Evolutionary conservation across 2,888 invertebrate genomes (phyloP).

Genomic region (Corythucha ciliata): DNA sequence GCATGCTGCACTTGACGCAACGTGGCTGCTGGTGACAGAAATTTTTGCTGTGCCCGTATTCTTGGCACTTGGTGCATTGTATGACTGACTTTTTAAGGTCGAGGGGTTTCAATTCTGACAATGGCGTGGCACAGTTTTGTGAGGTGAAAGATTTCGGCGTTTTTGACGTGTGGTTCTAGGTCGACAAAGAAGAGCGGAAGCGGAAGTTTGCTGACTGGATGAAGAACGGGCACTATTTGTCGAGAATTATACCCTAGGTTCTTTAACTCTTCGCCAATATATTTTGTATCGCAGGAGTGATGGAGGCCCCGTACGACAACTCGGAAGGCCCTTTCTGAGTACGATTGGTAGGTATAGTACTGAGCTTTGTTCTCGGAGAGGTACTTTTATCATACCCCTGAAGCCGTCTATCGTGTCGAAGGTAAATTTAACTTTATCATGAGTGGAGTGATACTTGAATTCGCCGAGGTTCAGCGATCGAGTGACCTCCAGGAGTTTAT

Average conservation of each 20-base stretch:
- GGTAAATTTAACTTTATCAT: too few species aligned
- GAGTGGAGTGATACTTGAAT: too few species aligned
- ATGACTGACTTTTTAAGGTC: conserved; percentile 1
- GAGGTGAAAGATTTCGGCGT: conserved; percentile 10
- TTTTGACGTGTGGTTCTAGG: conserved; percentile 6
- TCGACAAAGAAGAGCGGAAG: conserved; percentile 19
- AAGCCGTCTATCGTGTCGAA: too few species aligned
- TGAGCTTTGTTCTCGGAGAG: conserved; percentile 15
- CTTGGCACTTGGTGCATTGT: conserved; percentile 9
- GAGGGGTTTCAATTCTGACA: conserved; percentile 14
- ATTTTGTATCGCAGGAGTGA: background rate
- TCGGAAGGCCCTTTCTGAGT: conserved; percentile 3
- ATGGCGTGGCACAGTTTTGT: conserved; percentile 5
- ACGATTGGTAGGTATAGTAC: conserved; percentile 9
- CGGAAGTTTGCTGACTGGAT: conserved; percentile 5
- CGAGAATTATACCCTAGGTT: background rate
- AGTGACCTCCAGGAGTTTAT: too few species aligned
- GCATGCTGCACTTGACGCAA: conserved; percentile 14
- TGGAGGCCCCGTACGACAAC: conserved; percentile 11
- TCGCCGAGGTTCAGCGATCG: too few species aligned
- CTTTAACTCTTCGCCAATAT: background rate
- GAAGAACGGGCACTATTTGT: conserved; percentile 11
- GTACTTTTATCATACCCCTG: too few species aligned
- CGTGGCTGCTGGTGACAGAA: conserved; percentile 3
- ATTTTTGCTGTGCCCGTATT: conserved; percentile 18